Evolutionary conservation across 1,140 invertebrate species (phyloP), one percentile per base, ranked within the genome.

Genomic region (Monochamus saltuarius): DNA sequence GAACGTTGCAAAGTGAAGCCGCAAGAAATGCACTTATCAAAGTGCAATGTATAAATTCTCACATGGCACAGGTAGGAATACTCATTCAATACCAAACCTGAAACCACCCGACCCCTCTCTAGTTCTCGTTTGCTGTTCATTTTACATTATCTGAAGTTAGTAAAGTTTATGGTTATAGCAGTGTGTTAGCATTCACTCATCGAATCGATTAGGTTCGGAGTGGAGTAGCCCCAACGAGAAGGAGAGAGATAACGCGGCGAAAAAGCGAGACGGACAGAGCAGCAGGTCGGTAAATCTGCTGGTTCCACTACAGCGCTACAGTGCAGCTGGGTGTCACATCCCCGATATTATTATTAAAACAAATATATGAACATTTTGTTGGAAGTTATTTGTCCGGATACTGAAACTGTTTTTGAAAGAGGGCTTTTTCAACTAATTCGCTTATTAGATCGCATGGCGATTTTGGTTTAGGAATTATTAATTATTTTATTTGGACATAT

Each of bases 151-250:
- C 22, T 29, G 22, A 29, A 29, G 22, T 29, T 29, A 29, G 22
- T 29, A 29, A 29, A 57, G 39, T 57, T 47, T 49, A 47, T 57
- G 47, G 56, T 57, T 57, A 49, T 49, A 57, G 49, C 56, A 60
- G 58, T 54, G 45, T 60, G 58, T 60, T 60, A 46, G 58, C 58
- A 51, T 60, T 60, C 58, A 60, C 50, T 60, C 51, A 60, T 60
- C 58, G 50, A 60, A 60, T 60, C 58, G 58, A 60, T 60, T 60
- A 60, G 57, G 22, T 59, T 52, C 35, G 35, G 57, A 39, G 39
- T 40, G 57, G 40, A 51, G 53, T 43, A 13, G 40, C 53, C 51
- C 51, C 51, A 60, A 42, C 51, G 58, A 42, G 58, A 10, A 22
- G 54, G 22, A 53, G 37, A 37, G 51, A 54, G 49, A 22, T 51